phyloP scores from a whole-genome alignment of 2,888 invertebrate genomes.

The Diarsia mendica region DNA sequence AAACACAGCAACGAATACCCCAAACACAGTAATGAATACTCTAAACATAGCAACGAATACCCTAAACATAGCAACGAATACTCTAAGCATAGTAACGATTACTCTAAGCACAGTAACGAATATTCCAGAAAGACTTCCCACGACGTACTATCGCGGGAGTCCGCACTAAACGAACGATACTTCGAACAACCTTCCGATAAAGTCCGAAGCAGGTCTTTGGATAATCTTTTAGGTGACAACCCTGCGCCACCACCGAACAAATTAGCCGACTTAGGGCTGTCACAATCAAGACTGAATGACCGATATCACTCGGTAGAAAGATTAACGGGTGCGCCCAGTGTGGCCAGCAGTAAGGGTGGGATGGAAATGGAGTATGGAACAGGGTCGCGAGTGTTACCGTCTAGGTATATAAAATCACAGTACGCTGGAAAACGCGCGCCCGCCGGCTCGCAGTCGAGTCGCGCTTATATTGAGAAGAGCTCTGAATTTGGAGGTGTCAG shows the following conservation, averaged over 20 bases:
- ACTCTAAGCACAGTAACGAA: constrained; percentile 69
- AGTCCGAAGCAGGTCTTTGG: constrained; percentile 94
- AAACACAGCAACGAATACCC: constrained; percentile 63
- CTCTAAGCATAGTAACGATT: constrained; percentile 42
- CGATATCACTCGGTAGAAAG: constrained; percentile 96
- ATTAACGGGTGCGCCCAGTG: constrained; percentile 91
- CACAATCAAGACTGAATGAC: constrained; percentile 96
- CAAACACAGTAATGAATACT: constrained; percentile 56
- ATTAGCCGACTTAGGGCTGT: constrained; percentile 94
- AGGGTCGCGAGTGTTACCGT: constrained; percentile 89
- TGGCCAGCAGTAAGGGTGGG: constrained; percentile 89
- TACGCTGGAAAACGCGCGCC: constrained; percentile 95
- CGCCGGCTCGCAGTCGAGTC: constrained; percentile 96
- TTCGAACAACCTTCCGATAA: constrained; percentile 94
- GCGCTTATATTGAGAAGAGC: constrained; percentile 95
- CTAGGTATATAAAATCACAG: constrained; percentile 95
- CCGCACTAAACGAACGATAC: constrained; percentile 96
- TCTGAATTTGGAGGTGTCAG: constrained; percentile 93
- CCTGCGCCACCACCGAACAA: constrained; percentile 91
- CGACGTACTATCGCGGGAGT: constrained; percentile 94
- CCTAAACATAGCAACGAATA: constrained; percentile 62
- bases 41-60: constrained; percentile 64
- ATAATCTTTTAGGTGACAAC: constrained; percentile 94
- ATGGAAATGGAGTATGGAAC: constrained; percentile 93
- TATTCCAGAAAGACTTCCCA: constrained; percentile 93